phyloP scores from a whole-genome alignment of 2,113 vertebrate genomes.

The Hepsetus odoe region DNA sequence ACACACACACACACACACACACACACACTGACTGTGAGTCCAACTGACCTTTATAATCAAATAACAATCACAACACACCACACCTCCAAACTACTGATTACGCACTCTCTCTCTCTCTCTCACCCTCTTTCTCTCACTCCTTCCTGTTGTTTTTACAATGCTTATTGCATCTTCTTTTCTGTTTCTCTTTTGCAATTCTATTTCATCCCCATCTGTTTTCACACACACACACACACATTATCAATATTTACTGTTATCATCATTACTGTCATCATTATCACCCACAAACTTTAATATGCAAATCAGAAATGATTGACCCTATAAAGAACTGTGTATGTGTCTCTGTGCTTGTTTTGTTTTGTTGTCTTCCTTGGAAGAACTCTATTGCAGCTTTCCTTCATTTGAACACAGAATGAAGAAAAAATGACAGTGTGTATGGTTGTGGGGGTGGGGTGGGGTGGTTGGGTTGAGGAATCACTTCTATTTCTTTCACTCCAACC shows the following conservation, averaged over 20 bases:
- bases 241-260: too few relatives aligned
- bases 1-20: neutral
- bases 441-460: neutral
- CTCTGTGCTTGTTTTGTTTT: too few relatives aligned
- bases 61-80: neutral
- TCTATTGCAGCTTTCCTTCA: conserved; percentile 21
- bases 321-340: neutral
- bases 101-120: neutral
- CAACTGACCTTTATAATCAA: neutral
- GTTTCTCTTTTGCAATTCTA: conserved; percentile 29
- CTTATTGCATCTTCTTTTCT: conserved; percentile 22
- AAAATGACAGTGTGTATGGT: conserved; percentile 12
- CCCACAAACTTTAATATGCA: neutral
- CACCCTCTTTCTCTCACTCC: conserved; percentile 36
- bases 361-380: neutral
- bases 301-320: neutral
- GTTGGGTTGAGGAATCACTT: conserved; percentile 5
- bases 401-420: conserved; percentile 38
- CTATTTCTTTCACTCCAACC: too few relatives aligned
- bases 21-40: neutral
- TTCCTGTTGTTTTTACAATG: neutral
- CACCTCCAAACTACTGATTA: conserved; percentile 2
- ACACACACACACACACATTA: conserved; percentile 16
- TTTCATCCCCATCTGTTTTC: conserved; percentile 26
- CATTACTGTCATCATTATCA: too few relatives aligned